Evolutionary conservation across 2,888 invertebrate genomes (phyloP).

Genomic region (Hydriomena furcata): DNA sequence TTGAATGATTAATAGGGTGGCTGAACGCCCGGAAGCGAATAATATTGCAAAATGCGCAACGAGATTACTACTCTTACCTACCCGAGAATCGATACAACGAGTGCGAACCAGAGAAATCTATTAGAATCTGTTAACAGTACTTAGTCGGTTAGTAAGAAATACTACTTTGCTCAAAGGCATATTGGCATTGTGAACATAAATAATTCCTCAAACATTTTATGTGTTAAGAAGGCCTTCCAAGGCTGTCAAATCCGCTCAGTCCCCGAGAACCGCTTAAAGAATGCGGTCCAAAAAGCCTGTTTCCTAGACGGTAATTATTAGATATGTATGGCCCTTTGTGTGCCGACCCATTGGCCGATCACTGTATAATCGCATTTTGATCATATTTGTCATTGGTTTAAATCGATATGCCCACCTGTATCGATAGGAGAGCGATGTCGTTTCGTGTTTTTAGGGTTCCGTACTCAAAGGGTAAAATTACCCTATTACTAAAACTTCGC

Average conservation of each 20-base stretch:
- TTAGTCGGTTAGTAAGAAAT: no score
- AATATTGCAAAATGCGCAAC: background rate
- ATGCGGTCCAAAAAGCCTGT: slow-evolving; percentile 48
- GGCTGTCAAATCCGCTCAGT: slow-evolving; percentile 47
- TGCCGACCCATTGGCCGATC: background rate
- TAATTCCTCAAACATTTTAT: background rate
- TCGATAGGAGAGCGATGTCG: no score
- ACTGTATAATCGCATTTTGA: slow-evolving; percentile 12
- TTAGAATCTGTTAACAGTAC: no score
- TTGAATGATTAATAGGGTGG: slow-evolving; percentile 5
- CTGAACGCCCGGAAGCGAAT: slow-evolving; percentile 6
- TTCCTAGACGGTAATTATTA: slow-evolving; percentile 39
- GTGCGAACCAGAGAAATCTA: no score
- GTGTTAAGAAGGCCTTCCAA: slow-evolving; percentile 32
- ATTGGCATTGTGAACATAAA: no score
- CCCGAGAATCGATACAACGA: no score
- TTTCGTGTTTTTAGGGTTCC: no score
- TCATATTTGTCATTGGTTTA: slow-evolving; percentile 10
- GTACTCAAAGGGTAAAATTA: no score
- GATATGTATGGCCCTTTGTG: slow-evolving; percentile 10
- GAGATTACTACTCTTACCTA: no score
- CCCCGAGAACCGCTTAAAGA: slow-evolving; percentile 44
- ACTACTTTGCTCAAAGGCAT: no score
- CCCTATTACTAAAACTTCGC: no score
- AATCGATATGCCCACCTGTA: no score